Evolutionary conservation across 2,797 vertebrate species (phyloP), one percentile per base, ranked within the genome.

Genomic region (Gymnopithys bicolor): DNA sequence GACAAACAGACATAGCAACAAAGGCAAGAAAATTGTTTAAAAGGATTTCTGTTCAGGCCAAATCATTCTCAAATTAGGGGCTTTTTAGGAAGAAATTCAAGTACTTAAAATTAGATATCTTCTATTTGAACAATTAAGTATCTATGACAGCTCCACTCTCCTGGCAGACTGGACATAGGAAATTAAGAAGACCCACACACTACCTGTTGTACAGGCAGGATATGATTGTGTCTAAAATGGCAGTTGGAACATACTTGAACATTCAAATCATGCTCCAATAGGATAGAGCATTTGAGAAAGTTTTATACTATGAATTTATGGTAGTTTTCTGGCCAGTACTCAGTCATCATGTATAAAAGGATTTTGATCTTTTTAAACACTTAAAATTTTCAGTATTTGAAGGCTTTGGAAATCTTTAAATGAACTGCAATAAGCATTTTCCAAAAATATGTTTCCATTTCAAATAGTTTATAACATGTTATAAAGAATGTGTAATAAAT

Each of bases 131-230:
- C 8, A 8, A 30, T 17, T 4, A 79, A 35, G 9, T 60, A 11
- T 27, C 14, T 46, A 23, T 60, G n/a, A 30, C 8, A 35, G 3
- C 5, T 60, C 23, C 17, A 32, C 12, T 86, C 19, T 69, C 17
- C 24, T 68, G 24, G 7, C 2, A 80, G 24, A 67, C 8, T 0
- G 1, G 11, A 48, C 3, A 13, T 0, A 60, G 15, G 25, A 80
- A 37, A 4, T 48, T 56, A 28, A 67, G 30, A 37, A 79, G 22
- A 48, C 2, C 2, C 2, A 30, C 19, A 15, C 4, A 6, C 27
- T 33, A 13, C 17, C 4, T 49, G 11, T 8, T 45, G 13, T 51
- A 5, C 2, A 4, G n/a, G 14, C 4, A 76, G 27, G 32, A 33
- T 27, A 24, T 19, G 18, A 53, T 28, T 76, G 4, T 16, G 10